Evolutionary conservation across 30 jellyfish, hydroid and myxozoan genomes (phyloP).

Genomic region (Turritopsis dohrnii): DNA sequence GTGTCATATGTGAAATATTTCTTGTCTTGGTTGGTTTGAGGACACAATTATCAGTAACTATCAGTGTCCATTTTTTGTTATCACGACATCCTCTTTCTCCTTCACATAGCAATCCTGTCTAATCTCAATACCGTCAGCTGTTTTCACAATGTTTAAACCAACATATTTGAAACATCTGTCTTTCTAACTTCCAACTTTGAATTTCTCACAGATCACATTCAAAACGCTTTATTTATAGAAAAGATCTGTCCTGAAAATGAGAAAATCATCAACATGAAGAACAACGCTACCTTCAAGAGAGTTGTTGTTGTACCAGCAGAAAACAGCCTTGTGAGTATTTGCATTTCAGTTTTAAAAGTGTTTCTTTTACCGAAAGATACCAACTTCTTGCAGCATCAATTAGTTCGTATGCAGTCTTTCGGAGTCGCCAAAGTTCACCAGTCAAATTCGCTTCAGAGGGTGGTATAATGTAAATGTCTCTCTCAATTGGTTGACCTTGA

Average conservation of each 20-base stretch:
- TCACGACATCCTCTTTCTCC: too few relatives aligned
- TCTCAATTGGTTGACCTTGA: slow-evolving; percentile 33
- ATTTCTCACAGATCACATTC: background rate
- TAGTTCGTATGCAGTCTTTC: slow-evolving; percentile 20
- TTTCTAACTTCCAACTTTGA: background rate
- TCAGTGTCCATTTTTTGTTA: too few relatives aligned
- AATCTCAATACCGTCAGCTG: background rate
- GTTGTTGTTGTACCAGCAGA: background rate
- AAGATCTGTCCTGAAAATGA: background rate
- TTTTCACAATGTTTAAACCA: slow-evolving; percentile 17
- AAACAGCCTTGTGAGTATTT: background rate
- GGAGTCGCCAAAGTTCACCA: slow-evolving; percentile 22
- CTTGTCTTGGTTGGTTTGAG: too few relatives aligned
- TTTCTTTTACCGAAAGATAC: background rate
- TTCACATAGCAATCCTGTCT: too few relatives aligned
- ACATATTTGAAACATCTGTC: background rate
- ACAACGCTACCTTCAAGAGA: background rate
- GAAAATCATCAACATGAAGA: background rate
- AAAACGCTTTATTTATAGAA: background rate
- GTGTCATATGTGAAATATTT: too few relatives aligned
- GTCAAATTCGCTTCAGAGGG: slow-evolving; percentile 34
- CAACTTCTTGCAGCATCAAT: slow-evolving; percentile 21
- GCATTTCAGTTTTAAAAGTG: background rate
- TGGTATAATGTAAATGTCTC: slow-evolving; percentile 39
- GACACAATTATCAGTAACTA: too few relatives aligned